Base-by-base conservation (phyloP, 2,113 vertebrate species). In the Stigmatopora nigra region DNA sequence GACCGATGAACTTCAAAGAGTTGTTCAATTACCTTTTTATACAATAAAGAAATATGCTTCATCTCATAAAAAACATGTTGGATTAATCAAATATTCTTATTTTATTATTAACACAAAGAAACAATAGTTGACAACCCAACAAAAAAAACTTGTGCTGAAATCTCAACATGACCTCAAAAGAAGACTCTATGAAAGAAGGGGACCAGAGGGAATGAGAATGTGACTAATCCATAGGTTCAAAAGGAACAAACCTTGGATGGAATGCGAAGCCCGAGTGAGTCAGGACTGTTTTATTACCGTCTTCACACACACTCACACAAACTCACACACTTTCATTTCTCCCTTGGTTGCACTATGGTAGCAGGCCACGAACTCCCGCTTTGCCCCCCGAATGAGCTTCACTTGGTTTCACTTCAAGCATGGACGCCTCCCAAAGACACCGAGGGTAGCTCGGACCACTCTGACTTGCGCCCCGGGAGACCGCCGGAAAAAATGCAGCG, bases 211-310 rank as follows among this genome's bases (percentile, higher is more conserved):
- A 48, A 60, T 41, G 68, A 51, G 61, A 73, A 80, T 69, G 67
- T 71, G 68, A 79, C 76, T 75, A 80, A 87, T 80, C 73, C 58
- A 17, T 61, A 14, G 13, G 20, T 31, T 31, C 25, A 31, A 22
- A 60, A 62, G 68, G 72, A 65, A 48, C 66, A 75, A 64, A 1
- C 45, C 70, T 78, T 64, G 63, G 75, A 69, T 74, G 68, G 73
- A 73, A 76, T 71, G 72, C 75, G 70, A 78, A 82, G 73, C 79
- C 63, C 61, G 38, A 25, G 71, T 79, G 78, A 82, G 80, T 78
- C 74, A 75, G 70, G 78, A 78, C 79, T 87, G 84, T 86, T 86
- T 84, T 86, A 85, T 84, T 85, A 72, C 76, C 86, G 61, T 76
- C 70, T 71, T 64, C 71, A 47, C 64, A 49, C 69, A 58, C 65